A percentile compares a stretch with the other conserved stretches of the same genome.
Evolutionary conservation across 2,113 vertebrate species (phyloP).

Genomic region (Varanus komodoensis): DNA sequence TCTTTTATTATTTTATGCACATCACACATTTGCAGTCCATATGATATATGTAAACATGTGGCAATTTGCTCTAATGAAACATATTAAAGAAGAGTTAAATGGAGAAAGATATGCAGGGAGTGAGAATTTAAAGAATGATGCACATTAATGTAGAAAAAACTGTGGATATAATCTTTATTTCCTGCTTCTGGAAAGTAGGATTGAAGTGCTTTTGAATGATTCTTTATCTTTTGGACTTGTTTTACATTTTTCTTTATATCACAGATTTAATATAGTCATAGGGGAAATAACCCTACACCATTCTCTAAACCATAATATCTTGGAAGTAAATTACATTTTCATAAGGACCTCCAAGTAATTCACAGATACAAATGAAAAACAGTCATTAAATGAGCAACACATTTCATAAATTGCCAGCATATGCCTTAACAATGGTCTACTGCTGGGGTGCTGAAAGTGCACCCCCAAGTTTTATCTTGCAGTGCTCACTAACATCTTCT

Average conservation of each 20-base stretch:
- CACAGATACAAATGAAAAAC: background rate
- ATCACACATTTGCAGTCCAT: background rate
- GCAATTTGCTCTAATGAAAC: slow-evolving; percentile 2
- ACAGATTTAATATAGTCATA: slow-evolving; percentile 30
- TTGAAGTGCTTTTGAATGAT: slow-evolving; percentile 2
- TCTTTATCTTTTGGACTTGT: background rate
- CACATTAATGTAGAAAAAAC: slow-evolving; percentile 43
- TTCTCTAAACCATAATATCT: background rate
- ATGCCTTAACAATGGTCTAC: background rate
- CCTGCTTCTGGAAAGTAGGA: slow-evolving; percentile 23
- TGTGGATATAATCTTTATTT: slow-evolving; percentile 3
- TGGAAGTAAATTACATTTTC: background rate
- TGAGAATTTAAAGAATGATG: slow-evolving; percentile 33
- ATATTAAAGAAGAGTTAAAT: slow-evolving; percentile 15
- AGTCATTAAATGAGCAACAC: background rate
- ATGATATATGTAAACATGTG: background rate
- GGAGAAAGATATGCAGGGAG: background rate
- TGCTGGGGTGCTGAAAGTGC: too few species aligned
- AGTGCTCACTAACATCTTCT: too few species aligned
- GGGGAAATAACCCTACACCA: slow-evolving; percentile 24
- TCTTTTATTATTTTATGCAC: background rate
- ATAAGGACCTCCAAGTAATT: background rate
- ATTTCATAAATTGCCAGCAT: background rate
- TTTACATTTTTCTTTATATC: slow-evolving; percentile 46
- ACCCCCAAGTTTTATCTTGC: too few species aligned